phyloP scores from a whole-genome alignment of 2,113 vertebrate species.

The Coturnix japonica region DNA sequence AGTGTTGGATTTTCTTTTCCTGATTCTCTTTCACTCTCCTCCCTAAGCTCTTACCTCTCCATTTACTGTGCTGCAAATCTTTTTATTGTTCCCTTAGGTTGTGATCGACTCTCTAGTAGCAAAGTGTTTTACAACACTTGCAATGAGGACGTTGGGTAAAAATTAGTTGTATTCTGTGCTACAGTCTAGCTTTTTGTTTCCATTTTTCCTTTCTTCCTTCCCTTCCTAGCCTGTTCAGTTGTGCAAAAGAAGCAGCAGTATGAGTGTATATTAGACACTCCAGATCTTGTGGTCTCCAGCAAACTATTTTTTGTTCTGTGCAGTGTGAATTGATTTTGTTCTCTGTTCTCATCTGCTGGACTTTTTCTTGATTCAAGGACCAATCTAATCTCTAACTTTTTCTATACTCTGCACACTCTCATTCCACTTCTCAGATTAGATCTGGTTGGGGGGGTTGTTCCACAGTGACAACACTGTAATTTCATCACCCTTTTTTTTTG shows the following conservation, averaged over 20 bases:
- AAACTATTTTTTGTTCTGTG: neutral
- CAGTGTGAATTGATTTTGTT: conserved; percentile 39
- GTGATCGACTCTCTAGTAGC: neutral
- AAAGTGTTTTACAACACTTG: neutral
- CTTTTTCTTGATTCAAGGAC: conserved; percentile 34
- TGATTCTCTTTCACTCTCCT: neutral
- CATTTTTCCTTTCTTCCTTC: neutral
- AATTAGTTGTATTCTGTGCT: conserved; percentile 26
- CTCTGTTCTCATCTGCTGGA: neutral
- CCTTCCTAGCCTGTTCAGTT: neutral
- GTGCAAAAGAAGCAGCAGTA: neutral
- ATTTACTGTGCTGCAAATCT: conserved; percentile 2
- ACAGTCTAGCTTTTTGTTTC: neutral
- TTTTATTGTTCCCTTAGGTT: conserved; percentile 8
- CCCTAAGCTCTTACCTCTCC: neutral
- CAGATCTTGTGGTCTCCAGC: neutral
- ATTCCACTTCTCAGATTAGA: neutral
- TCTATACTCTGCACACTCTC: neutral
- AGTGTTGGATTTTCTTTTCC: conserved; percentile 16
- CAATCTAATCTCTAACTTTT: conserved; percentile 31
- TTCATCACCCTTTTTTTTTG: neutral
- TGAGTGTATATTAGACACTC: neutral
- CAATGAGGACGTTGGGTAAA: neutral
- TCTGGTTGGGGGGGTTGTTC: conserved; percentile 19
- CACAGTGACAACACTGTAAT: neutral